These are phyloP conservation scores for Coecobrya sp. DNA, from an alignment of 2,888 invertebrate species.

Conservation along the genomic window DNA sequence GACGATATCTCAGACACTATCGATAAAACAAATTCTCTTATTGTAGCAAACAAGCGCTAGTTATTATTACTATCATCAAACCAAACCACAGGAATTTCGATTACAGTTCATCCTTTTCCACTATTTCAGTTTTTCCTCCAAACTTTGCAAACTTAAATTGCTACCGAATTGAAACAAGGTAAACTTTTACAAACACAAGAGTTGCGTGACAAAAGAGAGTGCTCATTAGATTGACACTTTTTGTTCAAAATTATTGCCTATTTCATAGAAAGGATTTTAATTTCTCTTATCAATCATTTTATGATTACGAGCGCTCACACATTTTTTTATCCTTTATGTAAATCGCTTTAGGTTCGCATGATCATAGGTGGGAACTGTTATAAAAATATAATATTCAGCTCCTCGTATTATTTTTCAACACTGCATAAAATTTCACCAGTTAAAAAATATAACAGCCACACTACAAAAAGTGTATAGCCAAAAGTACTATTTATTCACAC, in stretches of 20 bases:
- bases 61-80: no score
- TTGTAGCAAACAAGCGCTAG: no score
- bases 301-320: not conserved
- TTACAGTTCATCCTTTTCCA: no score
- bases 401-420: not conserved
- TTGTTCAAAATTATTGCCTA: not conserved
- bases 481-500: conserved; percentile 7
- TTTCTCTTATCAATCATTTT: not conserved
- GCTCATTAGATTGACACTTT: not conserved
- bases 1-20: no score
- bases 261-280: not conserved
- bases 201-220: not conserved
- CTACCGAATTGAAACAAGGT: no score
- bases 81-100: no score
- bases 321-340: not conserved
- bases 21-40: no score
- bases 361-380: not conserved
- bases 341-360: not conserved
- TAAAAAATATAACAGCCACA: not conserved
- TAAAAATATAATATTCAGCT: conserved; percentile 20
- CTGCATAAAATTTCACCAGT: conserved; percentile 26
- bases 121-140: not conserved
- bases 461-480: conserved; percentile 5
- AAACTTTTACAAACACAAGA: not conserved
- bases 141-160: not conserved